Evolutionary conservation across 2,797 vertebrate genomes (phyloP).

Genomic region (Takifugu rubripes): DNA sequence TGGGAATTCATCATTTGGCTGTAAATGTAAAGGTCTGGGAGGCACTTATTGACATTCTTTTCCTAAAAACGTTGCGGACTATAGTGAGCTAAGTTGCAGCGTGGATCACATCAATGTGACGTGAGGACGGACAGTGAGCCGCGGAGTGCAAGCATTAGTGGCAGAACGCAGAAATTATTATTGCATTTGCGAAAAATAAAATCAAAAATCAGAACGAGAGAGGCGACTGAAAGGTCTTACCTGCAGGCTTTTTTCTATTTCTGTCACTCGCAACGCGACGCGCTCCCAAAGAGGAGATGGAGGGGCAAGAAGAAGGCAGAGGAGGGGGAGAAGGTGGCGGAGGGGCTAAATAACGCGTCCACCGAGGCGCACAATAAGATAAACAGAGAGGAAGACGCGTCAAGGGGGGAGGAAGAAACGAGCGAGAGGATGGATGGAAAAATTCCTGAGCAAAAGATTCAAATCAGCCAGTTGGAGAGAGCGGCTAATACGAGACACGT

Average conservation of each 20-base stretch:
- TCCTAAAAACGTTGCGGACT: slow-evolving; percentile 3
- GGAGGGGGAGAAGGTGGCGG: slow-evolving; percentile 19
- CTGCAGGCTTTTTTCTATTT: slow-evolving; percentile 47
- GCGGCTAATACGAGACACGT: slow-evolving; percentile 68
- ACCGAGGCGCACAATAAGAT: slow-evolving; percentile 29
- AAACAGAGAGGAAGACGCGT: slow-evolving; percentile 15
- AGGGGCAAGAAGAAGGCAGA: slow-evolving; percentile 40
- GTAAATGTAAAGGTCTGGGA: no score
- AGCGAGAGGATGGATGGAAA: slow-evolving; percentile 15
- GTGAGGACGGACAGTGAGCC: slow-evolving; percentile 31
- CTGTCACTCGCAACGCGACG: slow-evolving; percentile 60
- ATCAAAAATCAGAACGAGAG: slow-evolving; percentile 13
- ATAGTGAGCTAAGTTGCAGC: slow-evolving; percentile 53
- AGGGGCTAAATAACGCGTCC: slow-evolving; percentile 49
- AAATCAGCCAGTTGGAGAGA: slow-evolving; percentile 34
- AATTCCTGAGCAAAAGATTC: slow-evolving; percentile 2
- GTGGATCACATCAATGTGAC: slow-evolving; percentile 53
- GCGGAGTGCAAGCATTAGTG: slow-evolving; percentile 15
- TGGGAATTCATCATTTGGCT: slow-evolving; percentile 21
- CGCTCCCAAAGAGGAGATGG: slow-evolving; percentile 55
- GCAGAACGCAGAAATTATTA: slow-evolving; percentile 19
- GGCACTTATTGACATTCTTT: slow-evolving; percentile 5
- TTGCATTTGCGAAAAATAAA: not conserved
- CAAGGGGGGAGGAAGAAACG: slow-evolving; percentile 10
- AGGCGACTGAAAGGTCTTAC: slow-evolving; percentile 62